phyloP scores from a whole-genome alignment of 2,888 invertebrate genomes.

The Ceraclea dissimilis region DNA sequence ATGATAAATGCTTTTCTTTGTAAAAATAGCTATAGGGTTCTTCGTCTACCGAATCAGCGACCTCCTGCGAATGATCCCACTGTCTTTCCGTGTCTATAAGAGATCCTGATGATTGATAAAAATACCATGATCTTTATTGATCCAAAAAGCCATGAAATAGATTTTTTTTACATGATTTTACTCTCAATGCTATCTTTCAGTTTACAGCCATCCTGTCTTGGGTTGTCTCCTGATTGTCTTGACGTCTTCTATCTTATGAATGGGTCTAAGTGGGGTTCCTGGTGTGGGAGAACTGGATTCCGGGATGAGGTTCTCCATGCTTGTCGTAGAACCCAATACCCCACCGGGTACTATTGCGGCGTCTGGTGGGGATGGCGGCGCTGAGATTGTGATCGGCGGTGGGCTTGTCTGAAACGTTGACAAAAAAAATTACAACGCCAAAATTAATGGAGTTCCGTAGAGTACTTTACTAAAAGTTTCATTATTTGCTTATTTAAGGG shows the following conservation, averaged over 20 bases:
- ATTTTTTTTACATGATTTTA: too few relatives aligned
- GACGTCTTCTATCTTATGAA: slow-evolving; percentile 46
- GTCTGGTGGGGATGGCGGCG: slow-evolving; percentile 27
- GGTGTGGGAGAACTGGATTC: slow-evolving; percentile 31
- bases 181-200: too few relatives aligned
- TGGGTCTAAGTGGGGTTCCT: slow-evolving; percentile 38
- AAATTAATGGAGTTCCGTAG: too few relatives aligned
- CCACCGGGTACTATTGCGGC: slow-evolving; percentile 31
- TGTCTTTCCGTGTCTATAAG: too few relatives aligned
- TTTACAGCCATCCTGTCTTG: slow-evolving; percentile 51
- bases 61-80: too few relatives aligned
- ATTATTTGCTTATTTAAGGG: background rate
- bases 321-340: slow-evolving; percentile 38
- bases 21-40: too few relatives aligned
- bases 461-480: background rate
- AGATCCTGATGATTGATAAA: too few relatives aligned
- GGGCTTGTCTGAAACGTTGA: background rate
- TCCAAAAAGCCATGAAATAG: too few relatives aligned
- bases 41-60: too few relatives aligned
- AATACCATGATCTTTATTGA: too few relatives aligned
- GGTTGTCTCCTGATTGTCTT: slow-evolving; percentile 49
- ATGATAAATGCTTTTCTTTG: too few relatives aligned
- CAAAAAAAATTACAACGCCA: slow-evolving; percentile 7
- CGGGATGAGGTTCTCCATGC: slow-evolving; percentile 48
- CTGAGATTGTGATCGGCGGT: slow-evolving; percentile 5